Base-by-base conservation (phyloP, 1,140 invertebrate species). In the Monomorium pharaonis region DNA sequence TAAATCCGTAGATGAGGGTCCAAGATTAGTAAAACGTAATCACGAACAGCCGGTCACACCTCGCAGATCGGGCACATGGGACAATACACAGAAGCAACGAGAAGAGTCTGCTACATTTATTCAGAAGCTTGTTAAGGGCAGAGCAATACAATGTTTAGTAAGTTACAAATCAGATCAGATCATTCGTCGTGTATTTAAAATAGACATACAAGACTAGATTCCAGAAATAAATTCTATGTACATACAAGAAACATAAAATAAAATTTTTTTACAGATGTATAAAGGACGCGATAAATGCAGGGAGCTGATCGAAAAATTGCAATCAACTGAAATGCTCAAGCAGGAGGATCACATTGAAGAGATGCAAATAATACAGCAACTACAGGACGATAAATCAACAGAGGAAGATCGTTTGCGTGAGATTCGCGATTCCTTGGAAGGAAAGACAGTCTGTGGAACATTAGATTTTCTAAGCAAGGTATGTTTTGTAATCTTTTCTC, bases 61-160 rank as follows among this genome's bases (percentile, higher is more conserved):
- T 33, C 94, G 95, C 74, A 78, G 30, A 76, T 54, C 27, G 21
- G 33, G 18, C 5, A 56, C 21, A 58, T 69, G 74, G 65, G 12
- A 88, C 42, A 21, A 10, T 95, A 96, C 65, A 18, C 56, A 85
- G 24, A 95, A 95, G 27, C 93, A 94, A 1, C 94, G 92, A 60
- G 96, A 97, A 89, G 95, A 97, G 83, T 95, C 96, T 3, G 94
- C 96, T 18, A 94, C 96, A 16, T 94, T 96, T 88, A 91, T 98
- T 75, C 97, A 97, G 91, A 96, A 96, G 89, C 92, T 97, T 5
- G 94, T 97, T 18, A 94, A 96, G 86, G 97, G 97, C 33, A 93
- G 97, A 56, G 97, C 97, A 51, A 95, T 97, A 21, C 97, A 98
- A 92, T 96, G 95, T 88, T 93, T 97, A 96, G 97, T 97, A 93